Conservation (phyloP, 2,113 vertebrate genomes). For the Eretmochelys imbricata region DNA sequence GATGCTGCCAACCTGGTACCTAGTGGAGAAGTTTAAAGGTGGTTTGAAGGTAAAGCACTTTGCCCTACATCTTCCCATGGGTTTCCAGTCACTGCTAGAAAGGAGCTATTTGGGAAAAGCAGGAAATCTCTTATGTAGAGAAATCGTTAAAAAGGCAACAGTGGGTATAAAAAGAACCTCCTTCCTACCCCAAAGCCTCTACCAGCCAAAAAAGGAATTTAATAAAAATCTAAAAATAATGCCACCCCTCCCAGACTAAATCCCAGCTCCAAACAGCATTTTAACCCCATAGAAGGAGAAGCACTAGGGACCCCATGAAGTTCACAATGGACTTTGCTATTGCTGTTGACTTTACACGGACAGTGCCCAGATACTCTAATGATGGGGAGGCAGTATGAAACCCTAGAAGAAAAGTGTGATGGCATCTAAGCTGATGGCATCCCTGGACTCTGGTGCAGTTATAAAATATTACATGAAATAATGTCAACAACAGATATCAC, state of each 20-base stretch:
- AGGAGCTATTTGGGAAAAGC: background rate
- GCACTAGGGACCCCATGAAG: background rate
- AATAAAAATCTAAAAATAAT: background rate
- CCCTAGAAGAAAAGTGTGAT: background rate
- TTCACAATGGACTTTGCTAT: background rate
- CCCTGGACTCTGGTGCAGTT: fast-evolving
- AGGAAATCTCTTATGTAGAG: background rate
- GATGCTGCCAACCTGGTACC: background rate
- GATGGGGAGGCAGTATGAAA: fast-evolving
- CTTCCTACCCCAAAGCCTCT: background rate
- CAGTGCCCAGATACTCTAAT: background rate
- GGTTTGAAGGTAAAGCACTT: background rate
- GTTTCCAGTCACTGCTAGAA: fast-evolving
- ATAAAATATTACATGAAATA: background rate
- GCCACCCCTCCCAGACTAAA: background rate
- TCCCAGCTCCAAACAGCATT: background rate
- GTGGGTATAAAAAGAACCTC: background rate
- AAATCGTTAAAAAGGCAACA: background rate
- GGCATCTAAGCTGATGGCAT: background rate
- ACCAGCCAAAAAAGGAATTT: background rate
- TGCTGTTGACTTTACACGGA: background rate
- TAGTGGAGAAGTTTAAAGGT: background rate
- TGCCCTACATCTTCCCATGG: background rate
- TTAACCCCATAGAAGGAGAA: background rate
- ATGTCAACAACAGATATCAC: fast-evolving